These are phyloP conservation scores for Eupithecia subumbrata DNA, from an alignment of 2,888 invertebrate species.

Conservation along the genomic window DNA sequence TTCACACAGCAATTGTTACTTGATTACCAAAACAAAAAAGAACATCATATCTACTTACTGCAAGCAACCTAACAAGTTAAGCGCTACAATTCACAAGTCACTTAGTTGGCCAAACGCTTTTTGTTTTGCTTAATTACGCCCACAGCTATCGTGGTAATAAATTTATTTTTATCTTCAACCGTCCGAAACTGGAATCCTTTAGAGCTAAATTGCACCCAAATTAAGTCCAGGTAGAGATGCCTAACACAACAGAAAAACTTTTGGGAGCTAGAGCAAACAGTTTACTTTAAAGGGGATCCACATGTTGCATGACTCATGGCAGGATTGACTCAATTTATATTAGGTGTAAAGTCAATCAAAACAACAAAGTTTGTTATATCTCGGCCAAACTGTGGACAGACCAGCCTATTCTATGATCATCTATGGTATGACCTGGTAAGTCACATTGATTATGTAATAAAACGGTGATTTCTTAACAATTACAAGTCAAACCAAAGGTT, in stretches of 20 bases:
- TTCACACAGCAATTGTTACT: no score
- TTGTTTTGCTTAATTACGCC: slow-evolving; percentile 36
- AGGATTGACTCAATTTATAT: not conserved
- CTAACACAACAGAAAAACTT: not conserved
- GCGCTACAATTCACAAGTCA: slow-evolving; percentile 31
- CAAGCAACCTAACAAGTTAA: slow-evolving; percentile 11
- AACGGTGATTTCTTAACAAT: not conserved
- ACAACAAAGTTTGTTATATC: not conserved
- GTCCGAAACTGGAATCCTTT: slow-evolving; percentile 34
- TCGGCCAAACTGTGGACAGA: not conserved
- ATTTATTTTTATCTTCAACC: slow-evolving; percentile 38
- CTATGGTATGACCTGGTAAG: not conserved
- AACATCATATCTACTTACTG: not conserved
- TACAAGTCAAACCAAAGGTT: not conserved
- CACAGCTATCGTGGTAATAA: slow-evolving; percentile 32
- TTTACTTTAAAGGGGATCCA: not conserved
- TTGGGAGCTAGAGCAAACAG: not conserved
- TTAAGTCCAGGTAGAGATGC: slow-evolving; percentile 26
- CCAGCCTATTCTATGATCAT: not conserved
- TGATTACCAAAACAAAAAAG: not conserved
- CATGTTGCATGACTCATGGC: not conserved
- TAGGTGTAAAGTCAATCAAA: not conserved
- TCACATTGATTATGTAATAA: not conserved
- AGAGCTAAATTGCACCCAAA: slow-evolving; percentile 31
- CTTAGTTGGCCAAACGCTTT: slow-evolving; percentile 26